Conservation (phyloP, 2,113 vertebrate genomes). For the Dasyurus viverrinus region DNA sequence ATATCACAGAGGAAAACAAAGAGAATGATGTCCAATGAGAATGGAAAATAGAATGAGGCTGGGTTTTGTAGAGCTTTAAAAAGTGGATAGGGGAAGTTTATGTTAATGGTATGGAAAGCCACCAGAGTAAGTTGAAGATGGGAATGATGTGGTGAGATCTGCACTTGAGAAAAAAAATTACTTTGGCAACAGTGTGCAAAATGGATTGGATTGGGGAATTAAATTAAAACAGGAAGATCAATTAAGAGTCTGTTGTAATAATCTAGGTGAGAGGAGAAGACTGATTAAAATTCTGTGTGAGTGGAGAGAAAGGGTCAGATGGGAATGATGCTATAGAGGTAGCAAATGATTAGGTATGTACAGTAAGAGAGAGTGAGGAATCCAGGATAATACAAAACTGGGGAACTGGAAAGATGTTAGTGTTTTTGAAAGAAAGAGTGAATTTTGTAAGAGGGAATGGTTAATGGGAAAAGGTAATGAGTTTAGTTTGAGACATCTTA, state of each 20-base stretch:
- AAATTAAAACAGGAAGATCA: background rate
- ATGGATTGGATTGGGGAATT: background rate
- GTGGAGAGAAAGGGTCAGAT: background rate
- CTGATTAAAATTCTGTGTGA: background rate
- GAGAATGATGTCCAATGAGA: background rate
- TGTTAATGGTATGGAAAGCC: background rate
- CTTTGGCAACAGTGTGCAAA: background rate
- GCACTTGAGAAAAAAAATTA: background rate
- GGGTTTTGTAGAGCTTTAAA: background rate
- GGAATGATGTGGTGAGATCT: background rate
- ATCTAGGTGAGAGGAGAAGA: background rate
- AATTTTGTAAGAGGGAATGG: background rate
- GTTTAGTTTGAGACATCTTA: background rate
- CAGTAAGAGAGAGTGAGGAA: background rate
- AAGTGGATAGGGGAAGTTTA: background rate
- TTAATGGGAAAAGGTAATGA: background rate
- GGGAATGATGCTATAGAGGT: background rate
- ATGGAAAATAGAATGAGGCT: background rate
- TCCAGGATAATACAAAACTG: background rate
- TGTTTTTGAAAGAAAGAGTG: background rate
- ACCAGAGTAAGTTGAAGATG: background rate
- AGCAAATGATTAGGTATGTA: background rate
- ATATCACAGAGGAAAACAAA: background rate
- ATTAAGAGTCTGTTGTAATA: background rate
- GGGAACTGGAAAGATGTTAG: background rate